Percentiles rank a stretch among this genome's conserved stretches.
Conservation (phyloP, 2,797 vertebrate species). For the Pelodytes ibericus region DNA sequence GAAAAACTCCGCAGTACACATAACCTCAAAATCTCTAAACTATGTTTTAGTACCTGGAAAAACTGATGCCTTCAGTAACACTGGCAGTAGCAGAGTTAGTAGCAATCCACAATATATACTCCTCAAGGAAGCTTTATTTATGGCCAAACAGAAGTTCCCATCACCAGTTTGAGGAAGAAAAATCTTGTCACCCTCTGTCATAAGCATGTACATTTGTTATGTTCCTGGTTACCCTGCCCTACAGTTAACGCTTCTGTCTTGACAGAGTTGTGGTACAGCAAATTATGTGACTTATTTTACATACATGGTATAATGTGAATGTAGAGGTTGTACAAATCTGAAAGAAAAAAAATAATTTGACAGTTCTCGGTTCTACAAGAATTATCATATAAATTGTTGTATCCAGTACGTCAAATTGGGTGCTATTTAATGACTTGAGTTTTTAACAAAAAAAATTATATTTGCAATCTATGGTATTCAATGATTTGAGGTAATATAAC, state of each 20-base stretch:
- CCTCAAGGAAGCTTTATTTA: constrained; percentile 45
- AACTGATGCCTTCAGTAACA: constrained; percentile 19
- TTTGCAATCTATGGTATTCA: too few relatives aligned
- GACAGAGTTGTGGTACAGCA: neutral
- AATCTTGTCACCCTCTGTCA: constrained; percentile 21
- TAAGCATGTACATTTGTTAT: neutral
- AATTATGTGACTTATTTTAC: neutral
- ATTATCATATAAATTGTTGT: too few relatives aligned
- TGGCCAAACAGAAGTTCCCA: constrained; percentile 47
- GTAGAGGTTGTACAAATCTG: too few relatives aligned
- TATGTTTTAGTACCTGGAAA: constrained; percentile 17
- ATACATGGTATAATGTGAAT: too few relatives aligned
- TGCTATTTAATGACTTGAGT: too few relatives aligned
- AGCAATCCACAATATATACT: constrained; percentile 51
- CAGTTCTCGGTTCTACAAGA: too few relatives aligned
- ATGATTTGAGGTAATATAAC: too few relatives aligned
- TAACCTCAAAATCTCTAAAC: neutral
- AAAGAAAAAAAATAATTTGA: too few relatives aligned
- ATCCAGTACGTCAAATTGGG: too few relatives aligned
- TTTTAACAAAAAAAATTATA: too few relatives aligned
- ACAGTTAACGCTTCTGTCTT: constrained; percentile 28
- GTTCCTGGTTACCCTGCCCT: neutral
- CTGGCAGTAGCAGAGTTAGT: neutral
- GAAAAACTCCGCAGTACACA: neutral
- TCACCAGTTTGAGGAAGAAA: constrained; percentile 42